phyloP scores from a whole-genome alignment of 2,113 vertebrate species.

The Eulemur macaco region DNA sequence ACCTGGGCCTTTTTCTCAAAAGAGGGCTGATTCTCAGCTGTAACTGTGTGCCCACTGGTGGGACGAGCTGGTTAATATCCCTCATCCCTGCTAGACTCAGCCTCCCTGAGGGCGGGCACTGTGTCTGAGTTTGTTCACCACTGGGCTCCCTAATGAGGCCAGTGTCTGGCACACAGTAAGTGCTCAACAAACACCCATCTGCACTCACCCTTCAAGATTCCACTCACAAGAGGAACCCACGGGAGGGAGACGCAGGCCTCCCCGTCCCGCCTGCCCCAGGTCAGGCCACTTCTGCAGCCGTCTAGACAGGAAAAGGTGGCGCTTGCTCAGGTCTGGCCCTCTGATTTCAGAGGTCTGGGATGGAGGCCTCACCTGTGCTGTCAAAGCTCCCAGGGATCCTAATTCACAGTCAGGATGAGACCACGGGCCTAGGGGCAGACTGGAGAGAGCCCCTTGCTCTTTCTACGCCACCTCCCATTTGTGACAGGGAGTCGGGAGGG shows the following conservation, averaged over 20 bases:
- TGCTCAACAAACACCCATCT: not conserved
- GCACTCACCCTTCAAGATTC: not conserved
- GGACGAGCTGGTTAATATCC: not conserved
- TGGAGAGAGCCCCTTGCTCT: not conserved
- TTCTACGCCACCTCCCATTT: not conserved
- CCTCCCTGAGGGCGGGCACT: not conserved
- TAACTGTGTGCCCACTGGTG: not conserved
- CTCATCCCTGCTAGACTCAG: not conserved
- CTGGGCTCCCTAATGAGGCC: not conserved
- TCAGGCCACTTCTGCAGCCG: not conserved
- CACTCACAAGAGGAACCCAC: too few species aligned
- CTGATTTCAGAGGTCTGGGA: not conserved
- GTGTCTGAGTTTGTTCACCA: not conserved
- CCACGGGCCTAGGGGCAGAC: not conserved
- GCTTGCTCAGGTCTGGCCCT: too few species aligned
- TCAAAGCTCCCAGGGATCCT: not conserved
- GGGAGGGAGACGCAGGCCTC: not conserved
- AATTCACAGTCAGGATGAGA: not conserved
- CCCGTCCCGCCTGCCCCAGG: not conserved
- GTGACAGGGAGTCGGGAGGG: not conserved
- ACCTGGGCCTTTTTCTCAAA: not conserved
- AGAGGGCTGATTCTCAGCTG: not conserved
- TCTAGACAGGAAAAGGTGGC: not conserved
- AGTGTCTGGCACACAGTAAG: not conserved
- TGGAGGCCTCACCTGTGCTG: not conserved